phyloP scores from a whole-genome alignment of 2,888 invertebrate genomes.

The Acleris cristana region DNA sequence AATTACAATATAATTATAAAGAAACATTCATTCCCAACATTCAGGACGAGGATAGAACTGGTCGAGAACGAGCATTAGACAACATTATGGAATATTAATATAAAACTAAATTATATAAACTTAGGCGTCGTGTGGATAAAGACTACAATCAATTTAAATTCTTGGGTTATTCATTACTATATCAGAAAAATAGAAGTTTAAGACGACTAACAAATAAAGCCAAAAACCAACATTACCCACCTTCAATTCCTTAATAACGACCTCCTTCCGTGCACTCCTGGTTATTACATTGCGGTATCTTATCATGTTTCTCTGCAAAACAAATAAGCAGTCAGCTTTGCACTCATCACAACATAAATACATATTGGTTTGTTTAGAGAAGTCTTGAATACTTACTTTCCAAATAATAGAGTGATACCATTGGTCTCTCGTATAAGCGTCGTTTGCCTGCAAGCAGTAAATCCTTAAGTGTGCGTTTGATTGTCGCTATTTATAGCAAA shows the following conservation, averaged over 20 bases:
- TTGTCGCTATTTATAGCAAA: conserved; percentile 24
- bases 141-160: no score
- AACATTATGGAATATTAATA: no score
- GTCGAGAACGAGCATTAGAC: no score
- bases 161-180: no score
- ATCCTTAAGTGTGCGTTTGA: conserved; percentile 30
- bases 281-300: conserved; percentile 88
- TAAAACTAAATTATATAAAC: no score
- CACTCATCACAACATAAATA: conserved; percentile 24
- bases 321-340: conserved; percentile 43
- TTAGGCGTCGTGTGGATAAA: no score
- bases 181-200: no score
- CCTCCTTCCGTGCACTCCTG: conserved; percentile 87
- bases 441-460: conserved; percentile 86
- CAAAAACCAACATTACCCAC: conserved; percentile 61
- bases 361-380: not conserved
- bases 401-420: conserved; percentile 92
- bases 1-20: no score
- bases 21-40: no score
- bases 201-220: conserved; percentile 11
- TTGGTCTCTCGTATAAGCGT: conserved; percentile 91
- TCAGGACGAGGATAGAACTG: no score
- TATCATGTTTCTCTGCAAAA: conserved; percentile 88
- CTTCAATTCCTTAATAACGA: conserved; percentile 90
- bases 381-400: conserved; percentile 84